Evolutionary conservation across 2,888 invertebrate genomes (phyloP).

Genomic region (Cloeon dipterum): DNA sequence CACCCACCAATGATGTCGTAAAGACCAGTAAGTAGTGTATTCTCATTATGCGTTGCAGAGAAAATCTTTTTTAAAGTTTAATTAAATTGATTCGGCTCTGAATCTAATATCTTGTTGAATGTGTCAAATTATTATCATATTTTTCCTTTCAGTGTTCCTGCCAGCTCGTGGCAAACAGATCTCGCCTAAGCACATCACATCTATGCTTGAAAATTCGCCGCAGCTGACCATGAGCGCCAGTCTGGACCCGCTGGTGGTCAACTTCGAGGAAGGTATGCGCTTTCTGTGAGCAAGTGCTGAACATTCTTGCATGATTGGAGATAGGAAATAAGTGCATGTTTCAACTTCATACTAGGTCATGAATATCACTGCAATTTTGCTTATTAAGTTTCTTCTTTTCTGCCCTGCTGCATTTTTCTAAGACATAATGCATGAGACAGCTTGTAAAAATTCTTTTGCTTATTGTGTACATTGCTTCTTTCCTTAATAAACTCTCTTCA

Average conservation of each 20-base stretch:
- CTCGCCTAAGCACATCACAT: conserved; percentile 7
- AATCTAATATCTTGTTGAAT: neutral
- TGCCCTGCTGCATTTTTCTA: no score
- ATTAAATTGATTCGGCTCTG: neutral
- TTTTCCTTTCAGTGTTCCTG: conserved; percentile 2
- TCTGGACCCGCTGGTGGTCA: conserved; percentile 49
- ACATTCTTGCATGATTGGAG: no score
- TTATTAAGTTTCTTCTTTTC: no score
- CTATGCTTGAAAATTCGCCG: conserved; percentile 8
- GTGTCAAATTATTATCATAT: neutral
- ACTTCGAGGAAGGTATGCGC: conserved; percentile 65
- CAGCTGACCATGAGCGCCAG: conserved; percentile 22
- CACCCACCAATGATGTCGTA: no score
- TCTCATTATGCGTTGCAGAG: no score
- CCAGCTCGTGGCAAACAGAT: conserved; percentile 9
- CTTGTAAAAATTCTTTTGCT: no score
- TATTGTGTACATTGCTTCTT: no score
- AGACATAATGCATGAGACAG: no score
- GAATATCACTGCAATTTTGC: no score
- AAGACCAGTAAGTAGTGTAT: no score
- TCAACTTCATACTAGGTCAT: no score
- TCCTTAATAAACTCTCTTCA: conserved; percentile 1
- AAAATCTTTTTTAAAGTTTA: neutral
- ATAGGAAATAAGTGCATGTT: no score
- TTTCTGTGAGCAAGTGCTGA: conserved; percentile 14